Base-by-base conservation (phyloP, 2,797 vertebrate species). In the Falco berigora region DNA sequence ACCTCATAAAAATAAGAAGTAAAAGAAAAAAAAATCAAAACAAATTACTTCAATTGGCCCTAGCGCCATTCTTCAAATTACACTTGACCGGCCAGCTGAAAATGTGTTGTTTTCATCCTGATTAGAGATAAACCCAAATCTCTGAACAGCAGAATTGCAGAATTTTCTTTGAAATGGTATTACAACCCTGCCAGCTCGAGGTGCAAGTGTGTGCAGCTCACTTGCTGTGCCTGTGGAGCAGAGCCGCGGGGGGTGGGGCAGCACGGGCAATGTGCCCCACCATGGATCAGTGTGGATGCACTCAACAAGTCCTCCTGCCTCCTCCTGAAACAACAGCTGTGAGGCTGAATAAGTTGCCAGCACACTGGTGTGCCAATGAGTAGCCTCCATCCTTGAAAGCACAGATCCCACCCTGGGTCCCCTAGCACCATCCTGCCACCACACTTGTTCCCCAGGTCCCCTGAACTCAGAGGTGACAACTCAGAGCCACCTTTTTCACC, bases 1-100 rank as follows among this genome's bases (percentile, higher is more conserved):
- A 90, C 42, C 69, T 92, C 95, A 88, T 81, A 93, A 88, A 95
- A 96, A 91, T 32, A 74, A 86, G 75, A 91, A 86, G n/a, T 44
- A 81, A 90, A 90, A 76, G 12, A 49, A 85, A 56, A 62, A 55
- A 81, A 53, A 9, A 20, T 12, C 46, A 71, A 77, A 72, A 24
- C 3, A 4, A 80, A 86, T 86, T 88, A 66, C 27, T 94, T 86
- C 58, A 55, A 13, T 38, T 86, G 38, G 69, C 77, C 38, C 27
- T 64, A 32, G n/a, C 84, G 71, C 52, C 55, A 61, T 66, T 88
- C 74, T 90, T 91, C 53, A 69, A 40, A 84, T 62, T 36, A 68
- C 62, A 61, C 0, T 0, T 55, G 63, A 59, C 44, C 59, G 40
- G 59, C 67, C 78, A 71, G 50, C 49, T 71, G 61, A 73, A 81